These are phyloP conservation scores for Venustoraphidia nigricollis DNA, from an alignment of 2,888 invertebrate species.

Conservation along the genomic window DNA sequence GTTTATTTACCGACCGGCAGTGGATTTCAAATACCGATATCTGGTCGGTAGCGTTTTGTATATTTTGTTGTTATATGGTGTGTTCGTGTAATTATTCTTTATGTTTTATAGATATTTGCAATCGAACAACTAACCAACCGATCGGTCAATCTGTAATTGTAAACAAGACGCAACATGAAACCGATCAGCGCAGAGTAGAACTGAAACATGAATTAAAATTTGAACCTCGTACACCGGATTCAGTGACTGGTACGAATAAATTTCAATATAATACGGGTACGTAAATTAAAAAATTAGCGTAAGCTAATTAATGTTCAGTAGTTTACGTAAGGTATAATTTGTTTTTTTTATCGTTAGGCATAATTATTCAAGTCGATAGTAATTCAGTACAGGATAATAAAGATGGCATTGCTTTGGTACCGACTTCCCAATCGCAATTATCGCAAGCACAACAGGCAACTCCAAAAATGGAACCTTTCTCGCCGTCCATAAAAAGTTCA, in stretches of 20 bases:
- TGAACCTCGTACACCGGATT: constrained; percentile 11
- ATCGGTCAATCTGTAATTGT: constrained; percentile 39
- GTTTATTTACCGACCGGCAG: constrained; percentile 26
- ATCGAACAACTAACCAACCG: constrained; percentile 12
- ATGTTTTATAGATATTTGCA: constrained; percentile 18
- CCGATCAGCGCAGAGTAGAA: constrained; percentile 1
- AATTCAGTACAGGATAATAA: constrained; percentile 1
- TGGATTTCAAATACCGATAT: constrained; percentile 31
- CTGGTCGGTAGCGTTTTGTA: constrained; percentile 19
- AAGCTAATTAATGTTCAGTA: no score
- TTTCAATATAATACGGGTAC: background rate
- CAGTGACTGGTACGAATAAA: constrained; percentile 7
- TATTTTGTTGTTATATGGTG: constrained; percentile 1
- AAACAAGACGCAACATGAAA: constrained; percentile 25
- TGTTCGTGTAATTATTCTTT: constrained; percentile 1
- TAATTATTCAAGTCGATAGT: constrained; percentile 10
- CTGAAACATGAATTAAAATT: constrained; percentile 15
- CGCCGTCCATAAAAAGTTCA: constrained; percentile 7
- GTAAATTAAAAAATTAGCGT: background rate
- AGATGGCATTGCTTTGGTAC: no score
- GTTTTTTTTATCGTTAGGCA: constrained; percentile 6
- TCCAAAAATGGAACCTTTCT: constrained; percentile 9
- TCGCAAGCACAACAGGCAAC: background rate
- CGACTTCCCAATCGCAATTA: no score
- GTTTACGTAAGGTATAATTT: constrained; percentile 5